A percentile compares a stretch with the other conserved stretches of the same genome.
phyloP scores from a whole-genome alignment of 2,797 vertebrate genomes.

The Ceyx erithaca region DNA sequence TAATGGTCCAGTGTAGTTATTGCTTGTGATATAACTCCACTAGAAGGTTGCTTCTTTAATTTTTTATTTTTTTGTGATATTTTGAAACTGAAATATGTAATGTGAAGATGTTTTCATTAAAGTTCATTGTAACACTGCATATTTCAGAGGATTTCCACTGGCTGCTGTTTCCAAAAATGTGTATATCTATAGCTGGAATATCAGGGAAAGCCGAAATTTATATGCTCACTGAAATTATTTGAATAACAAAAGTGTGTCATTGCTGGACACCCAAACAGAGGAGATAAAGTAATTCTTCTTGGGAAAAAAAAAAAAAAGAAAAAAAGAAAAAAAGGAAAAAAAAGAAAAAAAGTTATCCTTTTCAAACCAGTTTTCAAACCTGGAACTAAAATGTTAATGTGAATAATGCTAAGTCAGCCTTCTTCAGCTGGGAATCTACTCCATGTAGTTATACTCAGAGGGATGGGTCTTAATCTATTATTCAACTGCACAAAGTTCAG shows the following conservation, averaged over 20 bases:
- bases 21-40: background rate
- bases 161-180: background rate
- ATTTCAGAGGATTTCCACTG: background rate
- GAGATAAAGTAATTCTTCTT: background rate
- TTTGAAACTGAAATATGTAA: background rate
- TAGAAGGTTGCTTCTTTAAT: background rate
- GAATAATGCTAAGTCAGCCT: background rate
- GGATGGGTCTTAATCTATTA: conserved; percentile 54
- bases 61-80: background rate
- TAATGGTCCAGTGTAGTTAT: background rate
- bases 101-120: background rate
- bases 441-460: background rate
- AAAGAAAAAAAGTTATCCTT: background rate
- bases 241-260: background rate
- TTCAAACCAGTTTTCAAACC: background rate
- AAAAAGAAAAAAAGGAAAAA: no score
- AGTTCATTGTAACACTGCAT: background rate
- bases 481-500: conserved; percentile 69
- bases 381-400: background rate
- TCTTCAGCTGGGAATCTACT: background rate
- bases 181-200: background rate
- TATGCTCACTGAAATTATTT: background rate
- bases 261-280: background rate
- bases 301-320: no score
- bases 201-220: background rate